A percentile compares a stretch with the other conserved stretches of the same genome.
Evolutionary conservation across 2,113 vertebrate genomes (phyloP).

Genomic region (Puma concolor): DNA sequence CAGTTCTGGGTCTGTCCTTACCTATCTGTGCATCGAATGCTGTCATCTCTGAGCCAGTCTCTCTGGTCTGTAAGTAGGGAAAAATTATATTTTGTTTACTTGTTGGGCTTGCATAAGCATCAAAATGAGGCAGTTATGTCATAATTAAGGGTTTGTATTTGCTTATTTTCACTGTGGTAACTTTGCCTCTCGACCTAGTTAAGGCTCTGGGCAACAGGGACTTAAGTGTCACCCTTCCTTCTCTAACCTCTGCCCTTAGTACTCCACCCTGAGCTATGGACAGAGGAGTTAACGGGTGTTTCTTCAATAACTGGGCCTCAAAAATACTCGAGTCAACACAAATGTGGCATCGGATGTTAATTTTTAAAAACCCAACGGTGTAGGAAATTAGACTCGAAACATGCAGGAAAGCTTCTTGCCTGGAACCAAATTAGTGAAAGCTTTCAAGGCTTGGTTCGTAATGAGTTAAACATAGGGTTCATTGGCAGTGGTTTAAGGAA

Average conservation of each 20-base stretch:
- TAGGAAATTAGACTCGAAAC: not conserved
- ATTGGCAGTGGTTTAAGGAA: not conserved
- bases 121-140: not conserved
- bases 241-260: not conserved
- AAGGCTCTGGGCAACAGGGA: not conserved
- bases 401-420: not conserved
- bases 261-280: not conserved
- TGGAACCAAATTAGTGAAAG: slow-evolving; percentile 1
- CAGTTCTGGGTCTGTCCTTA: not conserved
- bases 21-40: not conserved
- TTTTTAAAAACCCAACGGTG: not conserved
- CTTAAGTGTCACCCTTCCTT: not conserved
- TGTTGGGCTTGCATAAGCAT: not conserved
- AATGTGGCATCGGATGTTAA: not conserved
- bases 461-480: not conserved
- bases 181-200: not conserved
- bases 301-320: not conserved
- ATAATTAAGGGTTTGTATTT: not conserved
- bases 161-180: not conserved
- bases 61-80: not conserved
- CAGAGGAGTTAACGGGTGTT: not conserved
- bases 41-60: not conserved
- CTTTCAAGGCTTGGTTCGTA: not conserved
- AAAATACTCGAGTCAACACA: not conserved
- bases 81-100: not conserved